Conservation (phyloP, 2,888 invertebrate species). For the Desoria tigrina region DNA sequence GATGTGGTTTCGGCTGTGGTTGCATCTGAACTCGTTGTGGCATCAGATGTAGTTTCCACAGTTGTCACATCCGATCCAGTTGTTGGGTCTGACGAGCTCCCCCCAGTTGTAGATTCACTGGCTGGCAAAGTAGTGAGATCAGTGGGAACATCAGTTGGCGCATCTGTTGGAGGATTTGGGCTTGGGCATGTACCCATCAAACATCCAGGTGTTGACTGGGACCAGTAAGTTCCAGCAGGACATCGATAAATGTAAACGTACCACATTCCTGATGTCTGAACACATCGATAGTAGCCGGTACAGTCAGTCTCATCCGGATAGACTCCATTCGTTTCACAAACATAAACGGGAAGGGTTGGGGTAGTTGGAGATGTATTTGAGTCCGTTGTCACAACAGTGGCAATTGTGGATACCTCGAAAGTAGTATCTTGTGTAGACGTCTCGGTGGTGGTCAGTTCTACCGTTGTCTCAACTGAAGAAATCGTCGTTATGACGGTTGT, state of each 20-base stretch:
- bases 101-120: background rate
- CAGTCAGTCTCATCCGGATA: constrained; percentile 14
- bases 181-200: constrained; percentile 16
- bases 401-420: too few species aligned
- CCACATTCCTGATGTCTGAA: constrained; percentile 3
- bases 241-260: constrained; percentile 15
- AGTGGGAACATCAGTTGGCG: constrained; percentile 10
- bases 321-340: constrained; percentile 10
- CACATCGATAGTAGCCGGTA: constrained; percentile 11
- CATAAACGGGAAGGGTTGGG: background rate
- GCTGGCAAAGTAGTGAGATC: background rate
- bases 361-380: background rate
- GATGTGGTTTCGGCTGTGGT: background rate
- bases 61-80: too few species aligned
- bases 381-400: constrained; percentile 9
- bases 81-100: too few species aligned
- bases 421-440: too few species aligned
- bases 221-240: constrained; percentile 6
- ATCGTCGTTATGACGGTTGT: too few species aligned
- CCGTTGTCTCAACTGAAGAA: too few species aligned
- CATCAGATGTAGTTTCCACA: background rate
- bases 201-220: background rate
- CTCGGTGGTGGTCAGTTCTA: background rate
- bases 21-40: background rate
- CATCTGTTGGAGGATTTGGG: background rate